Conservation (phyloP, 1,140 invertebrate species). For the Maniola jurtina region DNA sequence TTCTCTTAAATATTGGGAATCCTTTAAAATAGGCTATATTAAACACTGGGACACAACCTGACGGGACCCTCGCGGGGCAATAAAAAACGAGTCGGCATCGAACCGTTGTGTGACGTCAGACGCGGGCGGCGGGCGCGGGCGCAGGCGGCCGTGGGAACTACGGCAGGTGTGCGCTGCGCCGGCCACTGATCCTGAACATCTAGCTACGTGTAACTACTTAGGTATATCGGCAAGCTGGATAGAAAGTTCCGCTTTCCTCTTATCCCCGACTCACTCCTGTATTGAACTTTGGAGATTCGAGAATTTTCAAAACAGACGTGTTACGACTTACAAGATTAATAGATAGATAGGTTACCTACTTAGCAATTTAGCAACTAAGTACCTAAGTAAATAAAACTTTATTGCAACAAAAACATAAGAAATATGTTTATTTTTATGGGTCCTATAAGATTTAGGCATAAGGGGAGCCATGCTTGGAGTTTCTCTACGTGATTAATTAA, state of each 20-base stretch:
- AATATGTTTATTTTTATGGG: no score
- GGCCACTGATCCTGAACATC: conserved; percentile 75
- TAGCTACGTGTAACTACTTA: conserved; percentile 37
- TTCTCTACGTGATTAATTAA: no score
- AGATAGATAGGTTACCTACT: no score
- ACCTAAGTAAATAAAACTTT: no score
- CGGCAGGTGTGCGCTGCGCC: conserved; percentile 73
- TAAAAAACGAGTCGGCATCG: conserved; percentile 52
- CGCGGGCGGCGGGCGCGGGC: conserved; percentile 37
- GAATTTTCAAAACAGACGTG: not conserved
- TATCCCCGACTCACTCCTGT: not conserved
- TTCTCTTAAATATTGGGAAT: no score
- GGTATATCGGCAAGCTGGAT: conserved; percentile 15
- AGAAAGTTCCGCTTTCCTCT: conserved; percentile 66
- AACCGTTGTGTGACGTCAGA: conserved; percentile 69
- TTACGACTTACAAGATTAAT: not conserved
- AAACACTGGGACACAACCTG: conserved; percentile 16
- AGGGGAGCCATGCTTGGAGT: no score
- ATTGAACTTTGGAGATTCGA: not conserved
- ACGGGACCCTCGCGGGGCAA: conserved; percentile 36
- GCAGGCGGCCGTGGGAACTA: conserved; percentile 68
- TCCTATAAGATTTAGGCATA: no score
- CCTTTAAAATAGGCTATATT: not conserved
- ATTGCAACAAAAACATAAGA: no score
- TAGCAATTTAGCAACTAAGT: no score